Conservation (phyloP, 2,113 vertebrate species). For the Cyphomyrus discorhynchus region DNA sequence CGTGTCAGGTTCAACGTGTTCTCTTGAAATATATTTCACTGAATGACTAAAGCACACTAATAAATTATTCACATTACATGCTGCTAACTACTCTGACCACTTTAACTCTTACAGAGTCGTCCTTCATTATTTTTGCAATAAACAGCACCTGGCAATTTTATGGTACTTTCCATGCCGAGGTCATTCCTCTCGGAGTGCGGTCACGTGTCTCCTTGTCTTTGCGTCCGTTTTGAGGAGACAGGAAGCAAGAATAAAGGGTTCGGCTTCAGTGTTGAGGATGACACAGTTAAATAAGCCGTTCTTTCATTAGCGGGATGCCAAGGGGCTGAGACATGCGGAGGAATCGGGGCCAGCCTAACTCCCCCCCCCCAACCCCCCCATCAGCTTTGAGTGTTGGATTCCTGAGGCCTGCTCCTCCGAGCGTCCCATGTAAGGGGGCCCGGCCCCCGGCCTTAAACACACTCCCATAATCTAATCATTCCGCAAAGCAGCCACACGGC, state of each 20-base stretch:
- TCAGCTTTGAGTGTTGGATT: slow-evolving; percentile 31
- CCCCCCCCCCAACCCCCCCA: slow-evolving; percentile 27
- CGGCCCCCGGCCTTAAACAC: slow-evolving; percentile 65
- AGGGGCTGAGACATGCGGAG: slow-evolving; percentile 42
- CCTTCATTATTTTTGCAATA: slow-evolving; percentile 22
- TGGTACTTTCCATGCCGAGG: slow-evolving; percentile 30
- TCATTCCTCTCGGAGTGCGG: slow-evolving; percentile 24
- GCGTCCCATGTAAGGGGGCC: slow-evolving; percentile 61
- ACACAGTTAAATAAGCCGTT: slow-evolving; percentile 56
- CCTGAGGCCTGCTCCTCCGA: slow-evolving; percentile 44
- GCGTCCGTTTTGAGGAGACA: slow-evolving; percentile 24
- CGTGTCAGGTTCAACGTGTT: background rate
- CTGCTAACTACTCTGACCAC: background rate
- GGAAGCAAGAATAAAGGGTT: slow-evolving; percentile 59
- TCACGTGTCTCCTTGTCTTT: slow-evolving; percentile 41
- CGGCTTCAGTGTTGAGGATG: slow-evolving; percentile 43
- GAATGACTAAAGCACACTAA: background rate
- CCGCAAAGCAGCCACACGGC: slow-evolving; percentile 46
- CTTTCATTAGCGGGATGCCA: slow-evolving; percentile 69
- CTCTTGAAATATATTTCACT: background rate
- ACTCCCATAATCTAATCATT: slow-evolving; percentile 75
- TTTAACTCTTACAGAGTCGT: background rate
- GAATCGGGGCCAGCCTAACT: slow-evolving; percentile 60
- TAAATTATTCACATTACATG: slow-evolving; percentile 4
- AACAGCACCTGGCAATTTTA: slow-evolving; percentile 35